Evolutionary conservation across 1,140 invertebrate genomes (phyloP).

Genomic region (Trinorchestia longiramus): DNA sequence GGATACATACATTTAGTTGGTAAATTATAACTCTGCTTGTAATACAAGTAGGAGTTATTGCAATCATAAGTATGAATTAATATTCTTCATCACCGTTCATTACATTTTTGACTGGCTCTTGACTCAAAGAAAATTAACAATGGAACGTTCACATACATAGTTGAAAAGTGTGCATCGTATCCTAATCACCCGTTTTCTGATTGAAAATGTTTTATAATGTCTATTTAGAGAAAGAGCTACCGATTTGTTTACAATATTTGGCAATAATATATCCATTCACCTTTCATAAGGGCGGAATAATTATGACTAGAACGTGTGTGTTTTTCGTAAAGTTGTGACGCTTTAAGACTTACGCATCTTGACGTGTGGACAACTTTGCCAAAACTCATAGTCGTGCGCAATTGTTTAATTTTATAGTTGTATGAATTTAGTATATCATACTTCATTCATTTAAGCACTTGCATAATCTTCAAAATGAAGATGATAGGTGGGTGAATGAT

Average conservation of each 20-base stretch:
- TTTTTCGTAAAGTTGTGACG: neutral
- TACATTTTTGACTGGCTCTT: too few relatives aligned
- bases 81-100: neutral
- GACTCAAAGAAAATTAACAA: too few relatives aligned
- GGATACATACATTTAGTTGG: too few relatives aligned
- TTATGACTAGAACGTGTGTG: neutral
- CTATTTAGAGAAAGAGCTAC: neutral
- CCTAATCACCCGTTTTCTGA: neutral
- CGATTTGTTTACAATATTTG: neutral
- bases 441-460: neutral
- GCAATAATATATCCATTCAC: neutral
- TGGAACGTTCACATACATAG: neutral
- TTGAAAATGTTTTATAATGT: neutral
- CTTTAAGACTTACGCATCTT: neutral
- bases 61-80: neutral
- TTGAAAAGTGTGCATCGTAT: neutral
- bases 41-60: neutral
- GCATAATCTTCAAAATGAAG: neutral
- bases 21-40: neutral
- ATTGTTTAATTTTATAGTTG: neutral
- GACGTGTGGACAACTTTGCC: neutral
- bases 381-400: neutral
- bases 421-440: neutral
- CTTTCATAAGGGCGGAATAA: neutral
- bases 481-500: neutral